phyloP scores from a whole-genome alignment of 53 echinoderm and acorn worm species.

The Crossaster papposus region DNA sequence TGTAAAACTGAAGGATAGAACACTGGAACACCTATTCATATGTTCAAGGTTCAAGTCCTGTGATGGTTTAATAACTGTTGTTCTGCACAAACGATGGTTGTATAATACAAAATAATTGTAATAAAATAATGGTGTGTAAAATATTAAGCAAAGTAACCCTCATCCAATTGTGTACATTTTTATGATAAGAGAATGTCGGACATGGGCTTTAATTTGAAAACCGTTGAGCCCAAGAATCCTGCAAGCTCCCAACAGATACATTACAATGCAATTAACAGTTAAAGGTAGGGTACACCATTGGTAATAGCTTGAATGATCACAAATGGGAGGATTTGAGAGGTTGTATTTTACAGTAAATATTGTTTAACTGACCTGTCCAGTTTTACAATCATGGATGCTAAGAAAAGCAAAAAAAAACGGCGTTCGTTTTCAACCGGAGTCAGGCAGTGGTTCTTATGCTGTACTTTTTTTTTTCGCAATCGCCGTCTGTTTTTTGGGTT shows the following conservation, averaged over 20 bases:
- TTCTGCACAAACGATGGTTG: neutral
- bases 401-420: too few species aligned
- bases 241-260: neutral
- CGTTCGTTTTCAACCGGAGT: too few species aligned
- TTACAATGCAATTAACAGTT: too few species aligned
- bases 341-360: too few species aligned
- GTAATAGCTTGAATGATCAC: too few species aligned
- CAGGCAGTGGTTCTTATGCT: too few species aligned
- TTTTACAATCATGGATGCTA: too few species aligned
- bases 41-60: neutral
- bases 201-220: neutral
- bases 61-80: neutral
- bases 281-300: too few species aligned
- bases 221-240: neutral
- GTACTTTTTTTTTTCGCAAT: too few species aligned
- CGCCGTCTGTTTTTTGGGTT: too few species aligned
- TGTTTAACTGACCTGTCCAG: too few species aligned
- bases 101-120: slow-evolving; percentile 2
- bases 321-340: too few species aligned
- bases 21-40: neutral
- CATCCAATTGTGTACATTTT: slow-evolving; percentile 4
- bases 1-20: neutral
- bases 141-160: slow-evolving; percentile 22
- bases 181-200: neutral
- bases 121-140: slow-evolving; percentile 17